Base-by-base conservation (phyloP, 2,797 vertebrate species). In the Anolis apletophallus region DNA sequence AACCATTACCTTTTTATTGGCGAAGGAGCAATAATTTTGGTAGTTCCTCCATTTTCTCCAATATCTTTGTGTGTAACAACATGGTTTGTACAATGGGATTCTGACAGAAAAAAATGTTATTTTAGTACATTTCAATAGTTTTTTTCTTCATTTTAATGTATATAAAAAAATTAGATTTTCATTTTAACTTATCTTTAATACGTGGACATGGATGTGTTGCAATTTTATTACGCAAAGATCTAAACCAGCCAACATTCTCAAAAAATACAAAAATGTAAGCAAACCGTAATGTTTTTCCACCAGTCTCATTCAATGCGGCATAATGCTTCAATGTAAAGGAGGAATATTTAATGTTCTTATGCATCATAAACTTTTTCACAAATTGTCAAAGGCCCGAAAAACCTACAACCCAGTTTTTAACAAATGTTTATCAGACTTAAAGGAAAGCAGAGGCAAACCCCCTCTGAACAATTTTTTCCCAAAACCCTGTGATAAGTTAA, bases 1-100 rank as follows among this genome's bases (percentile, higher is more conserved):
- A 46, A 14, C 32, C 91, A 88, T 50, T 92, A 98, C 98, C 97
- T 97, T 96, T 97, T 98, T 68, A 97, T 89, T 46, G 97, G 97
- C 11, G 97, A 97, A 77, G 96, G 97, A 80, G 96, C 96, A 61
- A 96, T 96, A 84, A 96, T 96, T 95, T 96, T 97, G 71, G 95
- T 94, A 72, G 95, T 96, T 93, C 93, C 96, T 96, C 97, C 97
- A 85, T 95, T 96, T 91, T 96, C 95, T 46, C 91, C 94, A 88
- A 93, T 95, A 90, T 96, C 96, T 78, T 83, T 80, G 83, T 94
- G 96, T 82, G 91, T 85, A 86, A 94, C 92, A 83, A 95, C 77
- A 84, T 93, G 96, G 72, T 87, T 97, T 87, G 94, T 89, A 90
- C 91, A 96, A 88, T 94, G 97, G 87, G 96, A 92, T 78, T 93